Conservation (phyloP, 2,888 invertebrate genomes). For the Xestobium rufovillosum region DNA sequence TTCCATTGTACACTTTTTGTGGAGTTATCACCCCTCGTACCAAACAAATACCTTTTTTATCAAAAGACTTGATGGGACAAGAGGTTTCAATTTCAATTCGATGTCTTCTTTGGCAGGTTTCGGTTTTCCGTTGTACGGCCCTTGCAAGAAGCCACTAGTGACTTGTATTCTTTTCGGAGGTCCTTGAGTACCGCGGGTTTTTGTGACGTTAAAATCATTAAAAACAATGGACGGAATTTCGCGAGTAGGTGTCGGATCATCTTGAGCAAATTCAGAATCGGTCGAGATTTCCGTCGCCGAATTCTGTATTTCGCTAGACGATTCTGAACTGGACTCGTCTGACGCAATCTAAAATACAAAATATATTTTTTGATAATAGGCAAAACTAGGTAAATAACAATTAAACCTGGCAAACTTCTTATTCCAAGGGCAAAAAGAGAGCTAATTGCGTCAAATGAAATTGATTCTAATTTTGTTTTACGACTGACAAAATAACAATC, state of each 20-base stretch:
- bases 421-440: too few relatives aligned
- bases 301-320: slow-evolving; percentile 68
- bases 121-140: slow-evolving; percentile 39
- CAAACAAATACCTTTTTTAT: too few relatives aligned
- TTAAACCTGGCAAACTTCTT: too few relatives aligned
- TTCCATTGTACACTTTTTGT: too few relatives aligned
- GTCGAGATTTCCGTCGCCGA: slow-evolving; percentile 89
- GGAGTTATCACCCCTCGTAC: too few relatives aligned
- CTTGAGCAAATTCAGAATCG: slow-evolving; percentile 86
- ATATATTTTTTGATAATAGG: slow-evolving; percentile 14
- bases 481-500: too few relatives aligned
- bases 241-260: slow-evolving; percentile 61
- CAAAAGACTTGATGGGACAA: slow-evolving; percentile 33
- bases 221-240: slow-evolving; percentile 71
- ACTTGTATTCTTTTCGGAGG: slow-evolving; percentile 55
- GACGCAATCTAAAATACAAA: slow-evolving; percentile 52
- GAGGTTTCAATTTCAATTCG: slow-evolving; percentile 42
- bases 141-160: slow-evolving; percentile 45
- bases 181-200: slow-evolving; percentile 42
- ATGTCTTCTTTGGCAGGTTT: slow-evolving; percentile 32
- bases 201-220: slow-evolving; percentile 56
- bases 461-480: too few relatives aligned
- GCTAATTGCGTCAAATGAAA: too few relatives aligned
- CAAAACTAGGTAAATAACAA: too few relatives aligned
- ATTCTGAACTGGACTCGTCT: slow-evolving; percentile 55